These are phyloP conservation scores for Smutsia gigantea DNA, from an alignment of 2,797 vertebrate species.

Conservation along the genomic window DNA sequence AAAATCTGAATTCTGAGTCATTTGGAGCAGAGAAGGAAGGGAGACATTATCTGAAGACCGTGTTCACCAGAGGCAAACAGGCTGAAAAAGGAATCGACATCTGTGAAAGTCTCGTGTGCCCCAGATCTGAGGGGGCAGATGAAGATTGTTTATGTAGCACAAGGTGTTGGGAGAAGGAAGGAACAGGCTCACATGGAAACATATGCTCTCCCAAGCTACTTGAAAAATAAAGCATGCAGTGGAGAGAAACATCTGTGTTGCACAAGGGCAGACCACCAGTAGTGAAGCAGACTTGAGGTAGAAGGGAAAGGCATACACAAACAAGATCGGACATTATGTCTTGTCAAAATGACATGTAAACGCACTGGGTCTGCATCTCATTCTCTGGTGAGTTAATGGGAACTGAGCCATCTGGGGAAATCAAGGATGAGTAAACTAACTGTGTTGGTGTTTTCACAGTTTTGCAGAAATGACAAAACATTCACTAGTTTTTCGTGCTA, in stretches of 20 bases:
- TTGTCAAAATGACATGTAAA: constrained; percentile 79
- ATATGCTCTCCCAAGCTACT: constrained; percentile 84
- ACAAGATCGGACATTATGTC: constrained; percentile 82
- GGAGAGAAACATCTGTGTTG: constrained; percentile 86
- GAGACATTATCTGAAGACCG: constrained; percentile 81
- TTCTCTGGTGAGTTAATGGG: constrained; percentile 59
- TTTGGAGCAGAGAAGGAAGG: constrained; percentile 81
- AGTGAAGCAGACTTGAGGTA: constrained; percentile 77
- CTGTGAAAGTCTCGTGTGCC: constrained; percentile 81
- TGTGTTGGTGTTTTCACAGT: constrained; percentile 32
- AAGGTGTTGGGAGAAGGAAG: constrained; percentile 85
- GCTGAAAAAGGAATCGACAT: constrained; percentile 80
- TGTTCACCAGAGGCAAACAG: constrained; percentile 82
- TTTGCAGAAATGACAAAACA: constrained; percentile 60
- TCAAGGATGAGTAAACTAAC: constrained; percentile 46
- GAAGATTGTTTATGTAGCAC: constrained; percentile 87
- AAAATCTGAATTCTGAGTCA: constrained; percentile 83
- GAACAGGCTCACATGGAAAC: constrained; percentile 83
- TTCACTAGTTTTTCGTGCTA: not conserved
- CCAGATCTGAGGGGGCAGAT: constrained; percentile 84
- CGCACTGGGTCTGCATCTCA: constrained; percentile 25
- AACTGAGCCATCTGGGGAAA: constrained; percentile 75
- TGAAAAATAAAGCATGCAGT: constrained; percentile 84
- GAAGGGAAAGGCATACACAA: constrained; percentile 79
- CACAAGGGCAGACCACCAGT: constrained; percentile 86